Base-by-base conservation (phyloP, 2,888 invertebrate species). In the Dryadula phaetusa region DNA sequence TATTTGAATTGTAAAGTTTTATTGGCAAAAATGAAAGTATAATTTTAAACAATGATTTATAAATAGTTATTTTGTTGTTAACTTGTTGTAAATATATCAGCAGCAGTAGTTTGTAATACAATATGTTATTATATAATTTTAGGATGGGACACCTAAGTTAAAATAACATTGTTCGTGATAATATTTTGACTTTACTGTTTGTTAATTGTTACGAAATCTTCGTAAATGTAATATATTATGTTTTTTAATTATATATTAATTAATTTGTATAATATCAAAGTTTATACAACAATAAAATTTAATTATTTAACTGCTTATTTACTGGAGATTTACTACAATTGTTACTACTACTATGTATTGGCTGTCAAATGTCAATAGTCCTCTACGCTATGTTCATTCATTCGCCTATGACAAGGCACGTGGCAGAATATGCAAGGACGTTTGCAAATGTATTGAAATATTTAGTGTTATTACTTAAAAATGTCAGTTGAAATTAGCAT, bases 381-480 rank as follows among this genome's bases (percentile, higher is more conserved):
- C 52, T 52, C 52, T 28, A 16, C 28, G 16, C n/a, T 7, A 32
- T 28, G 52, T 32, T 52, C 52, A 32, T 52, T 52, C 16, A 52
- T 28, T 52, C 28, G 52, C 52, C 52, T 52, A 16, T 52, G 28
- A 52, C 28, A 32, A 52, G 49, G 52, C 28, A 52, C 28, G n/a
- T 52, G 10, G 52, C 16, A 16, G 28, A 28, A 52, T 52, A 52
- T 16, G 16, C 28, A 52, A 52, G 52, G 28, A 52, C 28, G 28
- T 52, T 52, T 32, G 16, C 52, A 52, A 52, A 32, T 28, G 32
- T 52, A 10, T 5, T 3, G 8, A 32, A 52, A 28, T 8, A 28
- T 10, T 16, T 10, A 4, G 52, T 12, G 49, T 49, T 49, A n/a
- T 25, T 47, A 49, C 25, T 49, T n/a, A n/a, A 49, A 49, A 49